Evolutionary conservation across 2,888 invertebrate species (phyloP).

Genomic region (Torymus aiolomorphi): DNA sequence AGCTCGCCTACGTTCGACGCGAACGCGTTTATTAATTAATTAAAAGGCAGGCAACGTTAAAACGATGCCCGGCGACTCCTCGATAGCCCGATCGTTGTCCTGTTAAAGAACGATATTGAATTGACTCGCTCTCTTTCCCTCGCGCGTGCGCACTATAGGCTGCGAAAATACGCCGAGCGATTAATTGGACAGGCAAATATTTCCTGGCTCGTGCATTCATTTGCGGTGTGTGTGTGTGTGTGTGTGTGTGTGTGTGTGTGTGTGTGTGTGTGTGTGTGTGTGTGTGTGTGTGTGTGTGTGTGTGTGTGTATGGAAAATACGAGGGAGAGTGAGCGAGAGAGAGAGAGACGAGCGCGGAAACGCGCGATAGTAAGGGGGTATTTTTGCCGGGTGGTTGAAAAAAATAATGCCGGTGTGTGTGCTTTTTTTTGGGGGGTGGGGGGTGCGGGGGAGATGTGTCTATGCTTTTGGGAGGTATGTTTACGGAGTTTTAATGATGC

Average conservation of each 20-base stretch:
- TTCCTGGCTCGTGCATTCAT: constrained; percentile 26
- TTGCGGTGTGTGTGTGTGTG: constrained; percentile 17
- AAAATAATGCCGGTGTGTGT: neutral
- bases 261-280: too few species aligned
- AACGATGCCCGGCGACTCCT: too few species aligned
- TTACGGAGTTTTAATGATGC: constrained; percentile 13
- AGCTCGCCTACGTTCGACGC: neutral
- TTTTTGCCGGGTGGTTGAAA: neutral
- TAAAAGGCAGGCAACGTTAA: too few species aligned
- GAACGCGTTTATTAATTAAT: constrained; percentile 28
- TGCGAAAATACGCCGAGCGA: constrained; percentile 48
- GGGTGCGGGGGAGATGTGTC: neutral
- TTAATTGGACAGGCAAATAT: constrained; percentile 47
- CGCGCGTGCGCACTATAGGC: neutral
- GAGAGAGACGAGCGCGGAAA: too few species aligned
- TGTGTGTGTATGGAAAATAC: neutral
- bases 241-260: too few species aligned
- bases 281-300: too few species aligned
- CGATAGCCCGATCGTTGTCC: too few species aligned
- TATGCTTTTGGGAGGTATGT: neutral
- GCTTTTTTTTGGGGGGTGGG: too few species aligned
- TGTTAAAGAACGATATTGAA: neutral
- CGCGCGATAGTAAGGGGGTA: too few species aligned
- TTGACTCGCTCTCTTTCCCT: neutral
- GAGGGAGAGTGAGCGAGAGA: too few species aligned